Percentiles rank a stretch among this genome's conserved stretches.
Evolutionary conservation across 2,797 vertebrate genomes (phyloP).

Genomic region (Picus viridis): DNA sequence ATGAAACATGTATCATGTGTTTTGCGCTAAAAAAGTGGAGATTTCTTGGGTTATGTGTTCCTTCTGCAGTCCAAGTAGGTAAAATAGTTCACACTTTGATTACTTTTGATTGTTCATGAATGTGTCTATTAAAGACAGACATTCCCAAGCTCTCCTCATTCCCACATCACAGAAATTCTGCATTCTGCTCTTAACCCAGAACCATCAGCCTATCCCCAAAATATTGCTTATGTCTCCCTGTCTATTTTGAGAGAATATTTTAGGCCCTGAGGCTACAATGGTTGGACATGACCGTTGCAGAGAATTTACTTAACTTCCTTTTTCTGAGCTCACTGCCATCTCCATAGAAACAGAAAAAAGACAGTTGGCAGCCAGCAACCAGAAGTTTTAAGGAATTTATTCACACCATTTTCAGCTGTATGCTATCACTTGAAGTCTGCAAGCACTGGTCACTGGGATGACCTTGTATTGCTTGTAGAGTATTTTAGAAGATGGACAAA

Average conservation of each 20-base stretch:
- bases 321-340: constrained; percentile 58
- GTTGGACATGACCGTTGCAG: background rate
- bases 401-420: constrained; percentile 56
- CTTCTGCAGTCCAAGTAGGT: background rate
- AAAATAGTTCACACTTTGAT: background rate
- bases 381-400: constrained; percentile 63
- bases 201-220: background rate
- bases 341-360: constrained; percentile 73
- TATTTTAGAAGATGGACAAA: background rate
- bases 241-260: background rate
- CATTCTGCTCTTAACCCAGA: background rate
- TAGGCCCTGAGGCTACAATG: background rate
- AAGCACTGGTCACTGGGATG: background rate
- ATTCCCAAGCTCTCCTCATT: background rate
- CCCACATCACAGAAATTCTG: background rate
- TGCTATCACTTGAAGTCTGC: constrained; percentile 4
- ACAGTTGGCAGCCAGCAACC: constrained; percentile 63
- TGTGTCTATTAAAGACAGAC: background rate
- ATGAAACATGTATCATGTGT: background rate
- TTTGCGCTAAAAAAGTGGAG: background rate
- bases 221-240: background rate
- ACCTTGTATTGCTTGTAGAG: rapidly evolving
- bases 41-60: background rate
- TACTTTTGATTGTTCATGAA: background rate
- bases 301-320: constrained; percentile 65